Base-by-base conservation (phyloP, 2,113 vertebrate species). In the Dromaius novaehollandiae region DNA sequence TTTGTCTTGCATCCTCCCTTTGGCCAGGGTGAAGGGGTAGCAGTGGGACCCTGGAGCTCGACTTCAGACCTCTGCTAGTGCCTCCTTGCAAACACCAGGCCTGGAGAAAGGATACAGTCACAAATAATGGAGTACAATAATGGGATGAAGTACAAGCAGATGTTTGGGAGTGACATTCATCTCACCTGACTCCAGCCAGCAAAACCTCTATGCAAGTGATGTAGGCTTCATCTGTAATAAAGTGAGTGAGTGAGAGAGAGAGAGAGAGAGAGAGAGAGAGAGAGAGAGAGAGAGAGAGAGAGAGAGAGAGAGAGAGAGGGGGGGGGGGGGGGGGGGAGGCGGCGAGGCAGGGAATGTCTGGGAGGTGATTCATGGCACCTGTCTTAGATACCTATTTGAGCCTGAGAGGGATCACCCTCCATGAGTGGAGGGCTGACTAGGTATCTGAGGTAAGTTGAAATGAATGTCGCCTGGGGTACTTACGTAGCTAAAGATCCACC, bases 201-300 rank as follows among this genome's bases (percentile, higher is more conserved):
- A 70, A 73, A 95, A 74, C 3, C 28, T 80, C 63, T 87, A 28
- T 0, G 0, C n/a, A 61, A 36, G 5, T 60, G 40, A 12, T 0
- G 0, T 21, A 68, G 55, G 17, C 22, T 88, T 22, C 21, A 42
- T 65, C 28, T 79, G 61, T 38, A 65, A 77, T 8, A 77, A 20
- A 76, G n/a, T 34, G 34, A 82, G 44, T 4, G 44, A 46, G 13
- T 5, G 44, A 46, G 44, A 46, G 44, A 46, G 44, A 16, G 42
- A 42, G 42, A 42, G 44, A 46, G 11, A 69, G 16, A 74, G 22
- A 75, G 4, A 51, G 28, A 58, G 28, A 32, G 11, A 30, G 28
- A 34, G 55, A 32, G 30, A 58, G 9, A 46, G 11, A 16, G 44
- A 46, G 44, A 46, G 44, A 46, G 44, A 16, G 42, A 42, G 42